Conservation (phyloP, 2,113 vertebrate genomes). For the Macaca fascicularis region DNA sequence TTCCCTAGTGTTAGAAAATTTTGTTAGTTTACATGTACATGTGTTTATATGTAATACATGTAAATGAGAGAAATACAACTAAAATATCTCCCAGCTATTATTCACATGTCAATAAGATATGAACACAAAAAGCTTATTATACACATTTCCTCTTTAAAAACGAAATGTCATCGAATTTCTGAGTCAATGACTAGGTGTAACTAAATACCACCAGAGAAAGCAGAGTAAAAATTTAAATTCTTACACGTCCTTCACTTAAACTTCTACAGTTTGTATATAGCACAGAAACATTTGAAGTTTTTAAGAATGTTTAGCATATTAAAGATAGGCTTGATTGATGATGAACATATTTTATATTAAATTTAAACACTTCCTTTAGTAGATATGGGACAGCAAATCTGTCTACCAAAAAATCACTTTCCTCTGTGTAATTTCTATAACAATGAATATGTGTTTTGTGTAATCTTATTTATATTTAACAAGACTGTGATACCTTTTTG, state of each 20-base stretch:
- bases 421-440: neutral
- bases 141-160: neutral
- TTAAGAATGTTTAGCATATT: neutral
- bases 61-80: neutral
- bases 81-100: neutral
- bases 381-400: conserved; percentile 6
- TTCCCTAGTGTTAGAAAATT: conserved; percentile 31
- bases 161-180: conserved; percentile 3
- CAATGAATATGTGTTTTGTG: neutral
- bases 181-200: neutral
- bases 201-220: neutral
- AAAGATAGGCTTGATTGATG: neutral
- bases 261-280: neutral
- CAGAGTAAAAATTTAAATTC: neutral
- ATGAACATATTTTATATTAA: conserved; percentile 14
- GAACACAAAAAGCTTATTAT: neutral
- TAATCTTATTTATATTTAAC: conserved; percentile 54
- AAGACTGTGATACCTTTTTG: conserved; percentile 44
- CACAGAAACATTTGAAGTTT: conserved; percentile 10
- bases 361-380: neutral
- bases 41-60: neutral
- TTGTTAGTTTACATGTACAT: neutral
- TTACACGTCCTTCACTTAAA: neutral
- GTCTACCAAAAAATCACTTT: neutral
- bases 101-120: neutral